phyloP scores from a whole-genome alignment of 2,888 invertebrate genomes.

The Pseudococcus jackbeardsleyi region DNA sequence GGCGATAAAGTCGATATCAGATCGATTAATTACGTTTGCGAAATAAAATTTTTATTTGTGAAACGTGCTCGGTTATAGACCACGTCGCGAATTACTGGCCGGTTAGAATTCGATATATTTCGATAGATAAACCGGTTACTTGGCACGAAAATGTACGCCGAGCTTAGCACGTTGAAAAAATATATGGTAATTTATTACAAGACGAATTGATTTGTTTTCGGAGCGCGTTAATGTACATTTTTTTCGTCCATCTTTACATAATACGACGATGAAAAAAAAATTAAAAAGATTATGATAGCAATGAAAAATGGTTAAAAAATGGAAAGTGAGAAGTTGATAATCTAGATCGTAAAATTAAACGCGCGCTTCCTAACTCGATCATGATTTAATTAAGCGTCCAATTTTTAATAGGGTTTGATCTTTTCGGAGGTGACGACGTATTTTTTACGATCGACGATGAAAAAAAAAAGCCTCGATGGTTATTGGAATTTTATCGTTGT shows the following conservation, averaged over 20 bases:
- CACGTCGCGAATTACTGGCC: background rate
- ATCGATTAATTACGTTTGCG: slow-evolving; percentile 12
- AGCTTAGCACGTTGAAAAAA: background rate
- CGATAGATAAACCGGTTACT: slow-evolving; percentile 26
- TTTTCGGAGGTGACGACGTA: background rate
- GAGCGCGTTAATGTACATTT: background rate
- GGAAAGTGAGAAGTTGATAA: slow-evolving; percentile 50
- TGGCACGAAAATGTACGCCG: background rate
- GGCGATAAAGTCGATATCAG: background rate
- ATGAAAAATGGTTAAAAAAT: background rate
- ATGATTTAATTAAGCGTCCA: slow-evolving; percentile 39
- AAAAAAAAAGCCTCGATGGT: background rate
- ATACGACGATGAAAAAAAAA: background rate
- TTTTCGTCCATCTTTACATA: background rate
- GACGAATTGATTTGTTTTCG: slow-evolving; percentile 46
- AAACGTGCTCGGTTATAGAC: slow-evolving; percentile 27
- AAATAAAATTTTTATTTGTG: slow-evolving; percentile 45
- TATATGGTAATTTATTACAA: slow-evolving; percentile 30
- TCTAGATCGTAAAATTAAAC: slow-evolving; percentile 40
- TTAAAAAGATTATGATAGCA: background rate
- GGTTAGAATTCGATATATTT: slow-evolving; percentile 12
- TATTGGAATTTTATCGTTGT: slow-evolving; percentile 9
- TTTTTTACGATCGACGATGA: background rate
- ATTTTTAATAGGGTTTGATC: slow-evolving; percentile 8
- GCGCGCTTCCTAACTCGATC: slow-evolving; percentile 15